Conservation (phyloP, 2,888 invertebrate species). For the Clunio marinus region DNA sequence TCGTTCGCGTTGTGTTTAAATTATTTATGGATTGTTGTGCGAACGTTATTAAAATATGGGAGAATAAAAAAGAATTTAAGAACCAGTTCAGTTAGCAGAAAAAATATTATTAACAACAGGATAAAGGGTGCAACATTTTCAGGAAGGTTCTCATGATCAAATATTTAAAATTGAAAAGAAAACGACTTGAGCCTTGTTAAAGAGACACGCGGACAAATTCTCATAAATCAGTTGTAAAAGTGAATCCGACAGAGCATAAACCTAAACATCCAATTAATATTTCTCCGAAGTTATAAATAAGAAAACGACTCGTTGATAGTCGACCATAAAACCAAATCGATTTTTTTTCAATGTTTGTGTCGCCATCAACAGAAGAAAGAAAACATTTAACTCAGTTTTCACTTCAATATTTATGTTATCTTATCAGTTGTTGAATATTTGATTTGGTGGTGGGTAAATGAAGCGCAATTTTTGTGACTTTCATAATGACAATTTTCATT, state of each 20-base stretch:
- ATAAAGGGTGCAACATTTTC: too few relatives aligned
- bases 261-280: conserved; percentile 21
- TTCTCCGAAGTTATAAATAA: neutral
- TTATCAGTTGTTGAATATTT: neutral
- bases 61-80: too few relatives aligned
- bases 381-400: neutral
- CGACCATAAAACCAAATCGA: conserved; percentile 1
- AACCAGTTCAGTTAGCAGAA: too few relatives aligned
- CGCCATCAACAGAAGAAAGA: neutral
- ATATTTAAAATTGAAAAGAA: neutral
- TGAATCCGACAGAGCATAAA: conserved; percentile 15
- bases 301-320: neutral
- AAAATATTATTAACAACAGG: too few relatives aligned
- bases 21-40: too few relatives aligned
- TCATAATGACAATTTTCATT: neutral
- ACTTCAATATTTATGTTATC: neutral
- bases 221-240: conserved; percentile 19
- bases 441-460: neutral
- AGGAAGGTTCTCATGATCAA: too few relatives aligned
- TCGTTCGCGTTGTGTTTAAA: too few relatives aligned
- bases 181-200: neutral
- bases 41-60: too few relatives aligned
- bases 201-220: neutral
- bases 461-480: too few relatives aligned
- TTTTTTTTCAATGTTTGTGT: neutral